A percentile compares a stretch with the other conserved stretches of the same genome.
These are phyloP conservation scores for Marmota monax DNA, from an alignment of 2,113 vertebrate species.

Conservation along the genomic window DNA sequence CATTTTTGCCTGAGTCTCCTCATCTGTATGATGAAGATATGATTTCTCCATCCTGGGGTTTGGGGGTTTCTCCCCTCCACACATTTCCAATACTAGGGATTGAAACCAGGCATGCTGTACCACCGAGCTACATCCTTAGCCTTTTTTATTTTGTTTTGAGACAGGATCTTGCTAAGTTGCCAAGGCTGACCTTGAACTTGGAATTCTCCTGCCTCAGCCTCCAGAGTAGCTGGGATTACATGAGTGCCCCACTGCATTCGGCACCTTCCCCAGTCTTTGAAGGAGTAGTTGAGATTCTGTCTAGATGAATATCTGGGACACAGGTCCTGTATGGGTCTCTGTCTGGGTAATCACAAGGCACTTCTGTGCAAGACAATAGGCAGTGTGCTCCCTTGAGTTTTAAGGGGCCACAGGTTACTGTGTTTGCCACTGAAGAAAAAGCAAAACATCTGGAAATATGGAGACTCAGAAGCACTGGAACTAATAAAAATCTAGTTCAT, in stretches of 20 bases:
- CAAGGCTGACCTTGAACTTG: too few species aligned
- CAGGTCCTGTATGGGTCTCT: neutral
- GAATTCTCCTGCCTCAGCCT: too few species aligned
- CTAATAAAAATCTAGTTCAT: constrained; percentile 36
- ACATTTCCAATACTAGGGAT: too few species aligned
- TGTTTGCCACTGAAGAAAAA: constrained; percentile 43
- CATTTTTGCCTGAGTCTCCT: neutral
- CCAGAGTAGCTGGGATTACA: too few species aligned
- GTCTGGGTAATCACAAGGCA: neutral
- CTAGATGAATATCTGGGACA: neutral
- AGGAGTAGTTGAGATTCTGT: neutral
- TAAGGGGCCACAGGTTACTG: neutral
- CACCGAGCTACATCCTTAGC: too few species aligned
- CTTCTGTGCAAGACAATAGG: neutral
- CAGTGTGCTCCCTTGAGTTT: neutral
- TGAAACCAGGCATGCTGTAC: too few species aligned
- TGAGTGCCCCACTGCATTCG: too few species aligned
- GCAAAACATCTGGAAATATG: neutral
- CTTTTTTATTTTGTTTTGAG: too few species aligned
- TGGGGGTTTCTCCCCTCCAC: neutral
- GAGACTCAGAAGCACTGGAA: neutral
- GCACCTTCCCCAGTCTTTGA: neutral
- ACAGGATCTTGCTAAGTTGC: too few species aligned
- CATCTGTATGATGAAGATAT: neutral
- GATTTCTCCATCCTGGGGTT: neutral